phyloP scores from a whole-genome alignment of 2,797 vertebrate species.

The Sebastolobus altivelis region DNA sequence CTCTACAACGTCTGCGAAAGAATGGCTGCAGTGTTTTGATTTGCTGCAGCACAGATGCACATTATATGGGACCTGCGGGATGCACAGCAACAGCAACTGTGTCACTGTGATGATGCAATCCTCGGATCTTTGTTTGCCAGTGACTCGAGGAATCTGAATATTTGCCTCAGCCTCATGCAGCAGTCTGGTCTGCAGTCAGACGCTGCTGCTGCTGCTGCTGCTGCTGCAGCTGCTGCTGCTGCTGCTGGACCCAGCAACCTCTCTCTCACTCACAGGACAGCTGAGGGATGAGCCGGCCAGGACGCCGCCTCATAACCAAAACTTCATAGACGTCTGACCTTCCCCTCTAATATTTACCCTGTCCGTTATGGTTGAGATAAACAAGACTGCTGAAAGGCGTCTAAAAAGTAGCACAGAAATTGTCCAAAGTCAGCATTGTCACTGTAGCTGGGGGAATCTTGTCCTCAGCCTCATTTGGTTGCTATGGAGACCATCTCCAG shows the following conservation, averaged over 20 bases:
- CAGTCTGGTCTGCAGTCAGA: conserved; percentile 12
- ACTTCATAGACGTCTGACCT: conserved; percentile 3
- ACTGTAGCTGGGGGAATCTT: conserved; percentile 57
- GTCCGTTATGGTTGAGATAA: background rate
- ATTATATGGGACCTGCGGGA: conserved; percentile 27
- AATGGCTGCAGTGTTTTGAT: conserved; percentile 23
- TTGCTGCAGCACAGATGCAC: conserved; percentile 34
- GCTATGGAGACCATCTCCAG: conserved; percentile 77
- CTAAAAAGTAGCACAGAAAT: conserved; percentile 20
- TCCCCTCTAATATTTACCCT: background rate
- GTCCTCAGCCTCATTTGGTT: conserved; percentile 72
- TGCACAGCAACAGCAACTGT: conserved; percentile 45
- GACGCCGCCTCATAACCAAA: background rate
- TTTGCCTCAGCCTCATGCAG: conserved; percentile 18
- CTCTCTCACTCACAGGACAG: conserved; percentile 37
- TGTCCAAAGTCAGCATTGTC: conserved; percentile 52
- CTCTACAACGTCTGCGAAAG: background rate
- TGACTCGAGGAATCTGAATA: conserved; percentile 46
- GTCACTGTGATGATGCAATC: conserved; percentile 45
- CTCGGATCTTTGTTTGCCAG: conserved; percentile 37
- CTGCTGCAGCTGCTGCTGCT: background rate
- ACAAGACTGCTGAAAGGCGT: background rate
- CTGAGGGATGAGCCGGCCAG: conserved; percentile 27
- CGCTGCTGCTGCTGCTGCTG: background rate
- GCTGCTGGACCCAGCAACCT: background rate